Evolutionary conservation across 1,140 invertebrate species (phyloP), one percentile per base, ranked within the genome.

Genomic region (Aphis craccivora): DNA sequence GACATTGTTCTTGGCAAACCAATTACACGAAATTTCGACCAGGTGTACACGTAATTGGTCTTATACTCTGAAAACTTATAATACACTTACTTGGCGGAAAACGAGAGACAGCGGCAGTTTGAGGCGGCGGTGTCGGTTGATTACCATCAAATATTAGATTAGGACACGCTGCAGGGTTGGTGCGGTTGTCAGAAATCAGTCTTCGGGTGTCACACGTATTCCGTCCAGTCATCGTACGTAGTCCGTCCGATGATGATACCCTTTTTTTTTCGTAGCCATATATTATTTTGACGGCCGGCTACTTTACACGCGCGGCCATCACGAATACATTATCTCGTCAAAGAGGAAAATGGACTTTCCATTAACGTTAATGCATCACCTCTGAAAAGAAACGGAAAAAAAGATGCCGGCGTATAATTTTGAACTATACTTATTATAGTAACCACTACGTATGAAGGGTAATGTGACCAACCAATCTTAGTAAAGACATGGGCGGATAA

Each of bases 301-400:
- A 92, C 91, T 93, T 93, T 84, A 51, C 18, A 35, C 91, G 35
- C 60, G 43, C 90, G 43, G 55, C 90, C 91, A 86, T 93, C 91
- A 93, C 91, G 91, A 93, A 93, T 93, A 93, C 91, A 93, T 93
- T 93, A 93, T 93, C 91, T 93, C 91, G 67, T 90, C 89, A 67
- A 90, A 93, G 48, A 93, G 48, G 35, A 86, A 93, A 93, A 93
- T 93, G 91, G 91, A 93, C 91, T 93, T 93, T 93, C 91, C 91
- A 93, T 93, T 93, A 93, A 83, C 91, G 91, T 83, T 93, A 93
- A 93, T 93, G 91, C 81, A n/a, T 8, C 23, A 60, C 35, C 89
- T 67, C 89, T 25, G 55, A 60, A 67, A 92, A 81, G 45, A 92
- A 92, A 92, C 35, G 9, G 11, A 51, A 91, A 91, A 81, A 51